phyloP scores from a whole-genome alignment of 2,797 vertebrate species.

The Takifugu ocellatus region DNA sequence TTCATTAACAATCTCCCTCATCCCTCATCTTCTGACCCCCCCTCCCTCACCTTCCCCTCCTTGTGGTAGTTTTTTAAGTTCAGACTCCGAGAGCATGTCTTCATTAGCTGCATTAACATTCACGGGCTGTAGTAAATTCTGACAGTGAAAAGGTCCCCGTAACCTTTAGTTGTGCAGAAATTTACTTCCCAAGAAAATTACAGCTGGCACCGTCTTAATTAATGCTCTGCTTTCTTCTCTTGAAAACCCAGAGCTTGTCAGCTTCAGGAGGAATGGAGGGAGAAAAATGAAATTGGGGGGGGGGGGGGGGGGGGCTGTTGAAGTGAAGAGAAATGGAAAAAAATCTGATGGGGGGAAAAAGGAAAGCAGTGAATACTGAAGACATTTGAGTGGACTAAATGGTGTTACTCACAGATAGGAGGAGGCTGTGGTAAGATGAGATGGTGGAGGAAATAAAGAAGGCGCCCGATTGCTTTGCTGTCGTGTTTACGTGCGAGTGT shows the following conservation, averaged over 20 bases:
- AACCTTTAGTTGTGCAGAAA: constrained; percentile 99
- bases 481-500: constrained; percentile 35
- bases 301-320: constrained; percentile 60
- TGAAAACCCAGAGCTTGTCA: constrained; percentile 99
- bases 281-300: constrained; percentile 71
- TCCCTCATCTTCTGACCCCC: constrained; percentile 46
- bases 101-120: constrained; percentile 99
- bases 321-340: constrained; percentile 12
- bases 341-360: constrained; percentile 23
- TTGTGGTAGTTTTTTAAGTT: constrained; percentile 97
- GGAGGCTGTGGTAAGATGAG: constrained; percentile 28
- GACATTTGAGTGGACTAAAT: constrained; percentile 56
- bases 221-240: constrained; percentile 99
- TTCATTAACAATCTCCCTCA: constrained; percentile 74
- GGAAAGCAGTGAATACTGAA: constrained; percentile 30
- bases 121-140: constrained; percentile 99
- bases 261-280: constrained; percentile 80
- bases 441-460: constrained; percentile 69
- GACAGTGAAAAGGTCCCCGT: constrained; percentile 99
- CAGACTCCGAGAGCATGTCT: constrained; percentile 99
- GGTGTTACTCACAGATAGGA: constrained; percentile 47
- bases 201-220: constrained; percentile 99
- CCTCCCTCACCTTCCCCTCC: constrained; percentile 74
- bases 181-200: constrained; percentile 99
- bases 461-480: constrained; percentile 74